phyloP scores from a whole-genome alignment of 2,888 invertebrate genomes.

The Sthenelais limicola region DNA sequence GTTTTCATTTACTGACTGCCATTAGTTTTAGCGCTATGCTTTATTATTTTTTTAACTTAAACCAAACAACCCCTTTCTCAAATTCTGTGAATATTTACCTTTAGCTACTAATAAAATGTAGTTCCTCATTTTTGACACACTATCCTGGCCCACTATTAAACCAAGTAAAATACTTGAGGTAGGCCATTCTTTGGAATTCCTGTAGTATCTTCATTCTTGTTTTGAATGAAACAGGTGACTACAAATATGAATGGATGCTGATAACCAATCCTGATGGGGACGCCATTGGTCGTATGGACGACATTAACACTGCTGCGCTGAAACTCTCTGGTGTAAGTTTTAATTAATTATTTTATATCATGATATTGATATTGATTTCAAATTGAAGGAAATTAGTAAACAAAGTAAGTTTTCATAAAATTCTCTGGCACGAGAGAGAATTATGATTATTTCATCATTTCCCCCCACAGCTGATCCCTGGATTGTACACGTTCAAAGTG shows the following conservation, averaged over 20 bases:
- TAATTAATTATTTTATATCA: background rate
- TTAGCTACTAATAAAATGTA: no score
- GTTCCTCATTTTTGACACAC: no score
- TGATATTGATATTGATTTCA: background rate
- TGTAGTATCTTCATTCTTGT: no score
- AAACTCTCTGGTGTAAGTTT: constrained; percentile 84
- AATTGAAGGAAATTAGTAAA: background rate
- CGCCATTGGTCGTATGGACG: constrained; percentile 81
- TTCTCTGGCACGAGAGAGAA: background rate
- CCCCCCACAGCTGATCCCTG: constrained; percentile 75
- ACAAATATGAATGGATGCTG: constrained; percentile 91
- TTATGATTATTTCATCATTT: background rate
- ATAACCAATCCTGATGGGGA: constrained; percentile 84
- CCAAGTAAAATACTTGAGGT: no score
- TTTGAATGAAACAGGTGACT: constrained; percentile 75
- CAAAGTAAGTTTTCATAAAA: background rate
- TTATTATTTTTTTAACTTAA: no score
- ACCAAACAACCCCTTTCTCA: no score
- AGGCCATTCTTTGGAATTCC: no score
- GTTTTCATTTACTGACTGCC: no score
- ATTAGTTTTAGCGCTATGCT: no score
- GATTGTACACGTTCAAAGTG: constrained; percentile 89
- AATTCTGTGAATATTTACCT: no score
- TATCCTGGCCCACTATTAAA: no score
- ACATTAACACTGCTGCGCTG: constrained; percentile 87